phyloP scores from a whole-genome alignment of 1,140 invertebrate genomes.

The Andricus grossulariae region DNA sequence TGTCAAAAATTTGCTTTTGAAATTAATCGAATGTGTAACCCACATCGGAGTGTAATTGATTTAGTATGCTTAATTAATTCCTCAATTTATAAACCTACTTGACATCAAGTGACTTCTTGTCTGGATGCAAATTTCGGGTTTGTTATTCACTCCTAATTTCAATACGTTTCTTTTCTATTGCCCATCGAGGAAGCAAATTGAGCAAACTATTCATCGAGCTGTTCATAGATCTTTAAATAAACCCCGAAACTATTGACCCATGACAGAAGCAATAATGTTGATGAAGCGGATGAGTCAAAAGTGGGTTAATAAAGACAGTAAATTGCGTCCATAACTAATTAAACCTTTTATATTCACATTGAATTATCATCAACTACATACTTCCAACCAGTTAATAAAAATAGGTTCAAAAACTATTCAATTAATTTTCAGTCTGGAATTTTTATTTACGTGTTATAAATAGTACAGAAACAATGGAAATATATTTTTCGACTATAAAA shows the following conservation, averaged over 20 bases:
- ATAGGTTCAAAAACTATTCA: not conserved
- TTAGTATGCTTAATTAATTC: no score
- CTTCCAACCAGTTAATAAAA: not conserved
- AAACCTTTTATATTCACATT: not conserved
- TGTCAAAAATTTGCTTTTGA: no score
- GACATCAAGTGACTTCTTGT: no score
- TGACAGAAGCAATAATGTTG: not conserved
- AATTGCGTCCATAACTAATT: not conserved
- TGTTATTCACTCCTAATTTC: not conserved
- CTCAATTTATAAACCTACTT: no score
- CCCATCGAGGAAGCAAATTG: slow-evolving; percentile 47
- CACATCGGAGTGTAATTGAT: no score
- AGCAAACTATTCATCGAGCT: slow-evolving; percentile 43
- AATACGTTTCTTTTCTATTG: slow-evolving; percentile 32
- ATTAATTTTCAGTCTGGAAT: not conserved
- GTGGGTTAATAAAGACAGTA: not conserved
- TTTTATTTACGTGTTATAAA: no score
- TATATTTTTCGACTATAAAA: no score
- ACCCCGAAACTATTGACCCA: slow-evolving; percentile 15
- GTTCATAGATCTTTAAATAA: slow-evolving; percentile 30
- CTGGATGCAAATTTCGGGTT: not conserved
- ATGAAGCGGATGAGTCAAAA: not conserved
- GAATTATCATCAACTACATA: not conserved
- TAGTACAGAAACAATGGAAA: no score
- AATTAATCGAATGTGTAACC: no score